Percentiles rank a stretch among this genome's conserved stretches.
Evolutionary conservation across 37 sponge, comb jelly and placozoan species (phyloP).

Genomic region (Hormiphora californensis): DNA sequence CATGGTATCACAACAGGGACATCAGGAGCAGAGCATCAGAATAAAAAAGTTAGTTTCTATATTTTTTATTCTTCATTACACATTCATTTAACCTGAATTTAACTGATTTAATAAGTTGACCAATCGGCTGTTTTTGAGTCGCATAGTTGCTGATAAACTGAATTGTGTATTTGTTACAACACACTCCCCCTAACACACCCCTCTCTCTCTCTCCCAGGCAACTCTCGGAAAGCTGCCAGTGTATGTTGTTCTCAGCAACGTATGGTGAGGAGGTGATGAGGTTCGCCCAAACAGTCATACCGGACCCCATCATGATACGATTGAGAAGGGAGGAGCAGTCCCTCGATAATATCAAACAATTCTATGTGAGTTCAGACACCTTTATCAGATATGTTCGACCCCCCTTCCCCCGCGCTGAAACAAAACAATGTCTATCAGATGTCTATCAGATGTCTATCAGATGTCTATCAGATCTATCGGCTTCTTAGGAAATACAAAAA

Average conservation of each 20-base stretch:
- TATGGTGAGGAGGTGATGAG: conserved; percentile 83
- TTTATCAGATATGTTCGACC: too few relatives aligned
- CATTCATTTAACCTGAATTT: too few relatives aligned
- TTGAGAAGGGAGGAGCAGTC: conserved; percentile 76
- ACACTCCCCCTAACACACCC: background rate
- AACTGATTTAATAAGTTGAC: background rate
- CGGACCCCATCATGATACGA: conserved; percentile 64
- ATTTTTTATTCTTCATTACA: background rate
- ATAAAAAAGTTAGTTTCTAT: conserved; percentile 68
- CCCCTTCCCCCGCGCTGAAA: too few relatives aligned
- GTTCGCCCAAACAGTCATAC: conserved; percentile 73
- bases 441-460: too few relatives aligned
- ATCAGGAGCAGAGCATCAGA: conserved; percentile 86
- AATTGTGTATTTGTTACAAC: too few relatives aligned
- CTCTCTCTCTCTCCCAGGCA: conserved; percentile 55
- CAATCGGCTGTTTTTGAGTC: too few relatives aligned
- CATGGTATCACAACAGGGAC: conserved; percentile 88
- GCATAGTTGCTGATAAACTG: too few relatives aligned
- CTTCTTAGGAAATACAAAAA: too few relatives aligned
- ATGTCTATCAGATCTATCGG: too few relatives aligned
- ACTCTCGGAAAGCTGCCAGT: conserved; percentile 62
- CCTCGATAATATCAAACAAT: conserved; percentile 80
- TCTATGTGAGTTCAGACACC: conserved; percentile 38
- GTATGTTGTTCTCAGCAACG: conserved; percentile 82
- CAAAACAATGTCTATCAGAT: too few relatives aligned